Evolutionary conservation across 1,140 invertebrate genomes (phyloP), one percentile per base, ranked within the genome.

Genomic region (Saccostrea echinata): DNA sequence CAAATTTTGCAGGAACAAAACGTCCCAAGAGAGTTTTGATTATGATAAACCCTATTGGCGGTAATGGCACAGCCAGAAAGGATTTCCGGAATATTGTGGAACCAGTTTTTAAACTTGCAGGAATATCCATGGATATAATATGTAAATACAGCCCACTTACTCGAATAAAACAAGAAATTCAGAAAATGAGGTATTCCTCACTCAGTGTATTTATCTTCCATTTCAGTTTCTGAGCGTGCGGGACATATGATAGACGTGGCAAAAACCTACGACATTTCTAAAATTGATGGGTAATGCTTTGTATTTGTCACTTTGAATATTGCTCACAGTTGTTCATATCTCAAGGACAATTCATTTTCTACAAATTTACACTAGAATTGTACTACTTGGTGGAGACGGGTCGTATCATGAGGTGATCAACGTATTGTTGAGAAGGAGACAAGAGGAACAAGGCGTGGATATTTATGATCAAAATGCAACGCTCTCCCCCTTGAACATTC

Each of bases 41-140:
- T 3, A 30, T 92, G 13, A 86, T 92, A 13, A 92, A 92, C 61
- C 91, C 91, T 8, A 90, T 90, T 83, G 90, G 91, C 51, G 91
- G 91, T 2, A 81, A 64, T 16, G 61, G 84, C 11, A 87, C 35
- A 33, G 91, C 83, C 30, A 27, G 30, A 53, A 87, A 90, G 64
- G 53, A 84, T 27, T 91, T 90, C 84, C 51, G 86, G 16, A 89
- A 91, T 53, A 86, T 61, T 30, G 88, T 91, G 13, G 89, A 85
- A 76, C 90, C 90, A 43, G 35, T 92, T 6, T 92, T 92, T 88
- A 71, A 84, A 33, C 57, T 91, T n/a, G 88, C 90, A 53, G 87
- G 86, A 13, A 88, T 90, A 21, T 53, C 84, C 2, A 84, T 86
- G 30, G 86, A 87, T 68, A 86, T 92, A 68, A 81, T 85, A 85